Base-by-base conservation (phyloP, 1,140 invertebrate genomes). In the Ceratoteleas bidentatus region DNA sequence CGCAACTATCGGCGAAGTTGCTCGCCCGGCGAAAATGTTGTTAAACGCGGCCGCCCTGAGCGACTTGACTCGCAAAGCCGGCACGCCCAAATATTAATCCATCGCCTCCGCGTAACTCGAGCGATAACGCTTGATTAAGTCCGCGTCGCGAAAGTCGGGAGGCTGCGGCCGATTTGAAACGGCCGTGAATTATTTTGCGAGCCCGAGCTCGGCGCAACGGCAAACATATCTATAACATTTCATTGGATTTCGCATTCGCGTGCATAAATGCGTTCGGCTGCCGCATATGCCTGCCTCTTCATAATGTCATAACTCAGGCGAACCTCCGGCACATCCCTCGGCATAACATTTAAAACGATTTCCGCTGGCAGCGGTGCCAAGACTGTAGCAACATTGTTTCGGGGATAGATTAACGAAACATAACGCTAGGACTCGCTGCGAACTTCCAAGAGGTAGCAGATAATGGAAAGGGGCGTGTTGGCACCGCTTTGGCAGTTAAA, bases 271-370 rank as follows among this genome's bases (percentile, higher is more conserved):
- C 84, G 85, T 87, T 72, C 50, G 73, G 79, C 47, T 78, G 77
- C 79, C 85, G 70, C 83, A 81, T 81, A 84, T 85, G 83, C 85
- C 84, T 82, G 83, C 84, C 85, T 89, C 87, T 90, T 90, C 86
- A 89, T 89, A 90, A 90, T 89, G 87, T 88, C 85, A 89, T 91
- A 90, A 91, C 88, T 90, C 88, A 88, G 81, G 84, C 84, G 83
- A 84, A 72, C 85, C 86, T 85, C 84, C 72, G 77, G 85, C 85
- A 77, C 88, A 88, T 90, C 87, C 87, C 88, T 87, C 87, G 85
- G 85, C 86, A 89, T 89, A 91, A 90, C 89, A 91, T 91, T 91
- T 90, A 91, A 91, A 91, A 91, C 89, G 88, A 90, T 91, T 91
- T 90, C 88, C 88, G 86, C 90, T 90, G 89, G 90, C 90, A 89